Evolutionary conservation across 2,797 vertebrate species (phyloP).

Genomic region (Yasuhikotakia modesta): DNA sequence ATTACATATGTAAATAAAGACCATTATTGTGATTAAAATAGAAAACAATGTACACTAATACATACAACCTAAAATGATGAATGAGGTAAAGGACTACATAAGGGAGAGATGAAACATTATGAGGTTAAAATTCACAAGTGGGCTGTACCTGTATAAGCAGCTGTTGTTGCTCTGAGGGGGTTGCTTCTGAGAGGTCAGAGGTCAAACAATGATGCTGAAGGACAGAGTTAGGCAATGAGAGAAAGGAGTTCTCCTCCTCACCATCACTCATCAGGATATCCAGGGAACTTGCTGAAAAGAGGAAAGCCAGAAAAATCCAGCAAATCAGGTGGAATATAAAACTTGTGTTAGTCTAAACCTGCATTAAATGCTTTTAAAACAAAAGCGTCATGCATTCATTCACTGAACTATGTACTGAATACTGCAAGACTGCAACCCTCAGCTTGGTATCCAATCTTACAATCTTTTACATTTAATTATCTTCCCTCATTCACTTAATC

Average conservation of each 20-base stretch:
- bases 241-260: constrained; percentile 72
- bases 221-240: constrained; percentile 69
- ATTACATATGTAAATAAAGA: not conserved
- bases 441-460: not conserved
- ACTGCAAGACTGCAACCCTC: not conserved
- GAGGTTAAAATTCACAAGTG: not conserved
- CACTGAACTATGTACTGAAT: too few species aligned
- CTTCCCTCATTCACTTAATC: not conserved
- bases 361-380: not conserved
- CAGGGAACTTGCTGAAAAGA: constrained; percentile 73
- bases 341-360: not conserved
- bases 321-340: not conserved
- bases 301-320: constrained; percentile 23
- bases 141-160: constrained; percentile 75
- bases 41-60: not conserved
- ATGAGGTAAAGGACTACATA: too few species aligned
- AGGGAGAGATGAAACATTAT: not conserved
- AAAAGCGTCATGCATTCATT: not conserved
- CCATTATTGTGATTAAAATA: not conserved
- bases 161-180: constrained; percentile 66
- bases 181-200: constrained; percentile 67
- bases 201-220: constrained; percentile 74
- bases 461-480: not conserved
- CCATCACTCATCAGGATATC: constrained; percentile 80
- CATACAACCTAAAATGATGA: too few species aligned